Base-by-base conservation (phyloP, 2,113 vertebrate species). In the Myotis yumanensis region DNA sequence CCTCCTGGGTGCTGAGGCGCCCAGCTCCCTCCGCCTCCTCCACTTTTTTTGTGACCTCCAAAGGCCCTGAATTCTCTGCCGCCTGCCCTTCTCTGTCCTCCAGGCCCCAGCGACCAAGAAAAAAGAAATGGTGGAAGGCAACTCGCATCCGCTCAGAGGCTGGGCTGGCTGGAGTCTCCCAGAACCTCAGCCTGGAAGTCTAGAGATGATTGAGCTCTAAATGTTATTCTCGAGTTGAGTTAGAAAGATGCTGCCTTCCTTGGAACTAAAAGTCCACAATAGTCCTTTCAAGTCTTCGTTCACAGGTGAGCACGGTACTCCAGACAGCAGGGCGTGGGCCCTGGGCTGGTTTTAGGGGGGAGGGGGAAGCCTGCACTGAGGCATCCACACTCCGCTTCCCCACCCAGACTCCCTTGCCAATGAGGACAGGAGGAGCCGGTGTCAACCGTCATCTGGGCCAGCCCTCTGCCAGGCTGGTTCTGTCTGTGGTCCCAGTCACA, bases 11-110 rank as follows among this genome's bases (percentile, higher is more conserved):
- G 32, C 18, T 4, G 52, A 77, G 32, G 52, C 77, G n/a, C 37
- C 32, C 8, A 0, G 79, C 46, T 28, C 5, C 25, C 69, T 35
- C 52, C 43, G n/a, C 76, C 91, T 20, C 15, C 66, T 85, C 75
- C 35, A 0, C 51, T 22, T 37, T 35, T 25, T 69, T 68, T 5
- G 4, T 87, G 90, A 97, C 96, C 94, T 96, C 87, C 66, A 71
- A 64, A 84, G 85, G 89, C 87, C 80, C 1, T 17, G 28, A 72
- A 35, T 75, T 37, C 81, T 85, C 85, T 84, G 59, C 20, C 84
- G 68, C 68, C 32, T 57, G 57, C 73, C 82, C 64, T 88, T 86
- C 79, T 71, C 43, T 84, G 46, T 91, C 75, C 91, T 94, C 66
- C 73, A 87, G 52, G 43, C 9, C 22, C 52, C 62, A 68, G 5